These are phyloP conservation scores for Zaprionus africanus DNA, from an alignment of 1,140 invertebrate genomes.

Conservation along the genomic window DNA sequence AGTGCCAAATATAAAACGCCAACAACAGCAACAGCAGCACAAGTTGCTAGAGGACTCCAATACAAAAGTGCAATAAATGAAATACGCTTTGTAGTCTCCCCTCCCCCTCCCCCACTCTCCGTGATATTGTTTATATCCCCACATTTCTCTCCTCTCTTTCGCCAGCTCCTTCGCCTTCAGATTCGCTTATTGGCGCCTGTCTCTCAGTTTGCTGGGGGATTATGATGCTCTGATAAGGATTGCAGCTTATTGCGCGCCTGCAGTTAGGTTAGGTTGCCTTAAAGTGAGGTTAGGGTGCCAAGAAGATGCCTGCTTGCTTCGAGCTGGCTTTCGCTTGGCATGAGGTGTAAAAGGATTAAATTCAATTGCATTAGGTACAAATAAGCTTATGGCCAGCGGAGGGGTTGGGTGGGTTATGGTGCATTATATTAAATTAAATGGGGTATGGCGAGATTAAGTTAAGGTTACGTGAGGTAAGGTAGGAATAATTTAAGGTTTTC, in stretches of 20 bases:
- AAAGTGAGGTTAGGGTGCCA: slow-evolving; percentile 4
- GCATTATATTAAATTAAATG: slow-evolving; percentile 5
- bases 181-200: not conserved
- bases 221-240: slow-evolving; percentile 5
- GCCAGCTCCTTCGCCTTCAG: not conserved
- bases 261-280: slow-evolving; percentile 3
- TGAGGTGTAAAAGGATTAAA: slow-evolving; percentile 9
- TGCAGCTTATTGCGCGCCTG: slow-evolving; percentile 6
- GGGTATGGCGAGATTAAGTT: not conserved
- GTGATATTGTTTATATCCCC: not conserved
- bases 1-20: slow-evolving; percentile 66
- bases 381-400: not conserved
- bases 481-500: not conserved
- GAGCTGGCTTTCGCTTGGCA: not conserved
- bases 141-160: not conserved
- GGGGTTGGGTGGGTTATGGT: not conserved
- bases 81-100: slow-evolving; percentile 43
- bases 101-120: not conserved
- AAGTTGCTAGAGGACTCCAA: not conserved
- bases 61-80: slow-evolving; percentile 53
- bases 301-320: not conserved
- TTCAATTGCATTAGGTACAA: slow-evolving; percentile 9
- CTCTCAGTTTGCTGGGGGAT: not conserved
- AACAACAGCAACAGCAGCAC: slow-evolving; percentile 20
- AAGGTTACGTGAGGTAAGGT: not conserved